Evolutionary conservation across 2,888 invertebrate species (phyloP).

Genomic region (Scotopteryx bipunctaria): DNA sequence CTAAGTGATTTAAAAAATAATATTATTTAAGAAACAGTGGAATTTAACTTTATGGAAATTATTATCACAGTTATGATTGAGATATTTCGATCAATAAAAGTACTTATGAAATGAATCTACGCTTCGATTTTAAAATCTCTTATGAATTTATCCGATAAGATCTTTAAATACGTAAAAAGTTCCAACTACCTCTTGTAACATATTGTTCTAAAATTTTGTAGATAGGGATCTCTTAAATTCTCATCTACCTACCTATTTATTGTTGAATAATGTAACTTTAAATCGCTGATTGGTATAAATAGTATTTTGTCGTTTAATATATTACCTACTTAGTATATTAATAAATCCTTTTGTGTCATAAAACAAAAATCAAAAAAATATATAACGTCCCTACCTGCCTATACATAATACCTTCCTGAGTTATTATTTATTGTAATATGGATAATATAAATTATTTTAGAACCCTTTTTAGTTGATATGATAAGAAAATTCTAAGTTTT

Average conservation of each 20-base stretch:
- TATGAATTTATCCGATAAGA: conserved; percentile 65
- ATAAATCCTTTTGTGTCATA: not conserved
- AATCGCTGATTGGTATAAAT: not conserved
- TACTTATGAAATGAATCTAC: conserved; percentile 56
- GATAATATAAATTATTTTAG: no score
- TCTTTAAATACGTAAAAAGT: conserved; percentile 60
- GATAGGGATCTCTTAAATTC: conserved; percentile 25
- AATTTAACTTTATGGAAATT: not conserved
- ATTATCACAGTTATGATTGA: conserved; percentile 9
- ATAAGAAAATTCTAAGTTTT: no score
- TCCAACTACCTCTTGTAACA: conserved; percentile 63
- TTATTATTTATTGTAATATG: no score
- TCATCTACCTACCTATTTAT: conserved; percentile 40
- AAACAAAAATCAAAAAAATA: not conserved
- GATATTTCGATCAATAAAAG: conserved; percentile 30
- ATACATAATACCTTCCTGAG: no score
- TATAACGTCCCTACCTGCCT: no score
- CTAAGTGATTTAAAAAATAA: no score
- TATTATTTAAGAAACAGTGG: not conserved
- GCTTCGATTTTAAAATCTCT: conserved; percentile 70
- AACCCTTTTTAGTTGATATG: no score
- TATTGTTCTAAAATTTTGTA: conserved; percentile 43
- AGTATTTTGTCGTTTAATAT: conserved; percentile 48
- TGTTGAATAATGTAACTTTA: conserved; percentile 44
- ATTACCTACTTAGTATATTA: conserved; percentile 40